A percentile compares a stretch with the other conserved stretches of the same genome.
phyloP scores from a whole-genome alignment of 2,113 vertebrate species.

The Emydocephalus ijimae region DNA sequence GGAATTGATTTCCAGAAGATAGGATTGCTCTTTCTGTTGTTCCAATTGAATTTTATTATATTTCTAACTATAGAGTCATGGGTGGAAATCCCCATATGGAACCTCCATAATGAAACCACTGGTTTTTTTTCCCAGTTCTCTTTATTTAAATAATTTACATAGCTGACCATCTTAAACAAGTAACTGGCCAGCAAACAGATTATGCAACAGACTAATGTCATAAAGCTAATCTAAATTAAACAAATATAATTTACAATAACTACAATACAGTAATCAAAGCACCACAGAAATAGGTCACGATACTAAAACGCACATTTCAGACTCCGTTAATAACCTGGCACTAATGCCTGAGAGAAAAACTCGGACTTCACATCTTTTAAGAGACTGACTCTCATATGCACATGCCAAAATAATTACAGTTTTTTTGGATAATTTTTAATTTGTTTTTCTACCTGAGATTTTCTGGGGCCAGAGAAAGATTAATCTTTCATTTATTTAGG shows the following conservation, averaged over 20 bases:
- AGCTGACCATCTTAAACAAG: background rate
- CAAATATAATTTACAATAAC: background rate
- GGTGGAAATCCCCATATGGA: background rate
- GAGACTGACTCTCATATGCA: background rate
- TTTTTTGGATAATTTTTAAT: background rate
- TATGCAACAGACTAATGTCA: background rate
- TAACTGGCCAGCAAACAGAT: background rate
- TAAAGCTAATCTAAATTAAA: background rate
- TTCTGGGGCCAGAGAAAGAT: background rate
- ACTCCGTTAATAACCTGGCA: background rate
- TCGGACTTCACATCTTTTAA: background rate
- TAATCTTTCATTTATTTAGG: background rate
- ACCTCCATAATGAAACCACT: background rate
- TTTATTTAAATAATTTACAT: background rate
- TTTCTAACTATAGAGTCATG: background rate
- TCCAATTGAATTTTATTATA: background rate
- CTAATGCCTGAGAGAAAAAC: background rate
- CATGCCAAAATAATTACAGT: background rate
- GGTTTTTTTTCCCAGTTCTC: too few species aligned
- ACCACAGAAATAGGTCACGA: background rate
- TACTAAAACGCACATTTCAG: background rate
- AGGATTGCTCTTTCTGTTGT: background rate
- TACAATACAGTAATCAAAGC: background rate
- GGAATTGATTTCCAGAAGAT: background rate
- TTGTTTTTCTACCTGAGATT: background rate